Base-by-base conservation (phyloP, 2,888 invertebrate genomes). In the Epistrophe grossulariae region DNA sequence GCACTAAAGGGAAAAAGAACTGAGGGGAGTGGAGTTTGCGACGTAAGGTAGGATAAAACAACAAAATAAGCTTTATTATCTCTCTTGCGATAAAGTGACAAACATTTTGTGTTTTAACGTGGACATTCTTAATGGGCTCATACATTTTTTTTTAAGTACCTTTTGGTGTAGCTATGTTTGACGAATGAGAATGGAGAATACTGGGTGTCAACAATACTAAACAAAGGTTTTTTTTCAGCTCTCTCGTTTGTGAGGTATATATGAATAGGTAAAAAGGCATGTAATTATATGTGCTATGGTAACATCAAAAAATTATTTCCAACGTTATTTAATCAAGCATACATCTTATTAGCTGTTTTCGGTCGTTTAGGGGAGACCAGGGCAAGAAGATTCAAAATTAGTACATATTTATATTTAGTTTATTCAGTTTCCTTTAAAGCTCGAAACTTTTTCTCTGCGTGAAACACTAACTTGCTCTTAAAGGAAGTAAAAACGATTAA, bases 131-230 rank as follows among this genome's bases (percentile, higher is more conserved):
- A 84, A 84, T 81, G 77, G 77, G 72, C 77, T 73, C 81, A 77
- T 84, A 60, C 77, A 81, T 81, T 80, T 77, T 77, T n/a, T 24
- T 77, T 38, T 50, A 81, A 80, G 81, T 78, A 68, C 60, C 68
- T 84, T 84, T 84, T 73, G 81, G 31, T 84, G 81, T 81, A 55
- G 55, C 28, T 55, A 10, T 35, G 38, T 52, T 70, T 70, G 70
- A 70, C 55, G 70, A 52, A 70, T 70, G 38, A 70, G 19, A n/a
- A 19, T 31, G 6, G 28, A 45, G 31, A 28, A 45, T 31, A 60
- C 57, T 35, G 13, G 43, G 62, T 62, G 40, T 24, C 15, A 40
- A 24, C 59, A 59, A 11, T 24, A 28, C 24, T 8, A 28, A 57
- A 31, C 10, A 60, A 38, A 38, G 19, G 35, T 59, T 55, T 28